Conservation (phyloP, 1,140 invertebrate species). For the Trichogramma pretiosum region DNA sequence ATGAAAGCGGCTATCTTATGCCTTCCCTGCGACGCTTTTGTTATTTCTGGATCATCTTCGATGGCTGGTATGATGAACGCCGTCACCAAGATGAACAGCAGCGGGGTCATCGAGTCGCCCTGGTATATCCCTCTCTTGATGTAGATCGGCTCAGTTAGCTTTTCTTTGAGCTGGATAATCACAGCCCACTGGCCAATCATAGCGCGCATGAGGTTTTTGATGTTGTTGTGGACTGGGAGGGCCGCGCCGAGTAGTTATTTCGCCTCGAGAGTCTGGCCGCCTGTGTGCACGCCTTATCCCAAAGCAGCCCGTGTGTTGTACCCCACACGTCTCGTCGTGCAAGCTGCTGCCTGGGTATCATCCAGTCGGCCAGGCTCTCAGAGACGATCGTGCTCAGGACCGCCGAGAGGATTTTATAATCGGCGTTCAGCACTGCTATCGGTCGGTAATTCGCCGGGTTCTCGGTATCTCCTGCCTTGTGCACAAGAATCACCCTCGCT, state of each 20-base stretch:
- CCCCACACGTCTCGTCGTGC: too few species aligned
- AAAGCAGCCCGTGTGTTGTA: too few species aligned
- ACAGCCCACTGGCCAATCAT: conserved; percentile 21
- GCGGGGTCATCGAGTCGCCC: conserved; percentile 25
- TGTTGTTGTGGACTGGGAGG: conserved; percentile 14
- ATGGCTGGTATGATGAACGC: conserved; percentile 19
- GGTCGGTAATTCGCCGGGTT: conserved; percentile 15
- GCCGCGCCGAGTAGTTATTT: conserved; percentile 10
- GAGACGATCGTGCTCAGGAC: too few species aligned
- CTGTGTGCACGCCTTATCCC: conserved; percentile 15
- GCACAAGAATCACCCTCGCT: conserved; percentile 11
- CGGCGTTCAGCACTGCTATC: conserved; percentile 17
- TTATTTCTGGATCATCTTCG: conserved; percentile 14
- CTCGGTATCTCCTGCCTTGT: conserved; percentile 11
- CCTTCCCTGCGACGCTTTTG: conserved; percentile 11
- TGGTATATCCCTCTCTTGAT: conserved; percentile 23
- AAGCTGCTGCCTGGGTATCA: too few species aligned
- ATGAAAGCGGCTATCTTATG: conserved; percentile 22
- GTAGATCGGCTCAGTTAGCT: conserved; percentile 17
- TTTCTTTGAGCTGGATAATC: conserved; percentile 10
- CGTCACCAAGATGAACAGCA: conserved; percentile 25
- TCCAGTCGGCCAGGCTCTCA: too few species aligned
- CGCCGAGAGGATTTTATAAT: conserved; percentile 24
- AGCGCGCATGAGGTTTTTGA: conserved; percentile 14
- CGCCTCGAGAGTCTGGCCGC: too few species aligned